Percentiles rank a stretch among this genome's conserved stretches.
These are phyloP conservation scores for Megalops cyprinoides DNA, from an alignment of 2,797 vertebrate genomes.

Conservation along the genomic window DNA sequence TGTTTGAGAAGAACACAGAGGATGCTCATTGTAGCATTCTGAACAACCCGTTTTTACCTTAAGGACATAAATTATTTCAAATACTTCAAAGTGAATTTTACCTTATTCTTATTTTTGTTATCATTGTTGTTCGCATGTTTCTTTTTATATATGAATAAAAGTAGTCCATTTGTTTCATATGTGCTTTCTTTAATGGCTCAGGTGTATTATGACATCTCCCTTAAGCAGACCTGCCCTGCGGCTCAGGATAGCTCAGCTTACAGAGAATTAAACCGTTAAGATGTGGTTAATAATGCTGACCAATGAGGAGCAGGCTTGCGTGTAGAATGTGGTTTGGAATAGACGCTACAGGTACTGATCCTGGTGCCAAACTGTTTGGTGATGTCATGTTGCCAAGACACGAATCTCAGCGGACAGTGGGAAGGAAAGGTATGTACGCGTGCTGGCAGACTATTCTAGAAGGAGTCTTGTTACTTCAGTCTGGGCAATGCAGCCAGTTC, in stretches of 20 bases:
- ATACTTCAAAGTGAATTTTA: no score
- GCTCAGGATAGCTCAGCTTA: neutral
- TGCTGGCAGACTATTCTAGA: slow-evolving; percentile 2
- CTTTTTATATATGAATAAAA: no score
- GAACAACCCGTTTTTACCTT: no score
- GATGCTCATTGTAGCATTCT: no score
- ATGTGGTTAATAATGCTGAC: neutral
- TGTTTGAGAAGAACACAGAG: no score
- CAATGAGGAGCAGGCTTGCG: neutral
- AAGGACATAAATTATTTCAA: no score
- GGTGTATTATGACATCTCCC: neutral
- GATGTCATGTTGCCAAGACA: neutral
- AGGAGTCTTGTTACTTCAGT: neutral
- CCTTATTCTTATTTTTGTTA: no score
- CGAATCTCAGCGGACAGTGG: neutral
- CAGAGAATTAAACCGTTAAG: neutral
- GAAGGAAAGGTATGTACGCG: slow-evolving; percentile 1
- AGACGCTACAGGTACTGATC: neutral
- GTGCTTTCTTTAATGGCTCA: no score
- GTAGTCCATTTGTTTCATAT: no score
- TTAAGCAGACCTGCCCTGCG: neutral
- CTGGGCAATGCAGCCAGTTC: neutral
- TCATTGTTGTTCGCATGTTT: no score
- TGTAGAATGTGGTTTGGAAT: slow-evolving; percentile 2
- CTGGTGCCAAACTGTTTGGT: neutral